Evolutionary conservation across 1,140 invertebrate genomes (phyloP).

Genomic region (Rhizoglyphus robini): DNA sequence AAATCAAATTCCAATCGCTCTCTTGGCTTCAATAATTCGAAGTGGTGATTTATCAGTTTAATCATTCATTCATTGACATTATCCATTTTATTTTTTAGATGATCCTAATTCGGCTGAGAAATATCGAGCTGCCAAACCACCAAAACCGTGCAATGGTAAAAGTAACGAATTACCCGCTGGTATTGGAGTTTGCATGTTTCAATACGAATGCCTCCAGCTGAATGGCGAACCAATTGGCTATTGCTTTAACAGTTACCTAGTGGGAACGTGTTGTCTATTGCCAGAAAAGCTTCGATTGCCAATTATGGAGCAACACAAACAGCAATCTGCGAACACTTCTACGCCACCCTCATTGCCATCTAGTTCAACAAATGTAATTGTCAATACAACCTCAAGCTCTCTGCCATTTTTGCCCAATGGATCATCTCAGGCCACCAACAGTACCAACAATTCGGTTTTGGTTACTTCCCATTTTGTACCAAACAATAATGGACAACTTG

Average conservation of each 20-base stretch:
- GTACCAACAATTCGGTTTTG: background rate
- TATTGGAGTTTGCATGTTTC: slow-evolving; percentile 76
- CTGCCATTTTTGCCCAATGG: too few relatives aligned
- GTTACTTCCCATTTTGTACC: slow-evolving; percentile 11
- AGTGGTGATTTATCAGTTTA: background rate
- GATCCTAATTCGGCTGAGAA: background rate
- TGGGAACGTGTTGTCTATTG: slow-evolving; percentile 63
- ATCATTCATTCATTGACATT: too few relatives aligned
- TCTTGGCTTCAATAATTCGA: background rate
- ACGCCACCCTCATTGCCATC: slow-evolving; percentile 41
- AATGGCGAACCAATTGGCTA: slow-evolving; percentile 79
- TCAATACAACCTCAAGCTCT: too few relatives aligned
- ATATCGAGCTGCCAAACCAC: slow-evolving; percentile 14
- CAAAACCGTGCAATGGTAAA: slow-evolving; percentile 1
- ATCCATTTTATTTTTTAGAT: background rate
- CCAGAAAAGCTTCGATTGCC: slow-evolving; percentile 17
- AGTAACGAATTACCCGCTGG: background rate
- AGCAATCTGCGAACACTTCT: slow-evolving; percentile 9
- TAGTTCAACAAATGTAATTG: slow-evolving; percentile 36
- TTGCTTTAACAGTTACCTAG: slow-evolving; percentile 80
- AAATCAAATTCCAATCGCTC: background rate
- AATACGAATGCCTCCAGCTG: slow-evolving; percentile 74
- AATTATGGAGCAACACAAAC: slow-evolving; percentile 9
- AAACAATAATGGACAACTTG: background rate
- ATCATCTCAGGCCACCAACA: background rate